Evolutionary conservation across 1,140 invertebrate species (phyloP).

Genomic region (Vanessa tameamea): DNA sequence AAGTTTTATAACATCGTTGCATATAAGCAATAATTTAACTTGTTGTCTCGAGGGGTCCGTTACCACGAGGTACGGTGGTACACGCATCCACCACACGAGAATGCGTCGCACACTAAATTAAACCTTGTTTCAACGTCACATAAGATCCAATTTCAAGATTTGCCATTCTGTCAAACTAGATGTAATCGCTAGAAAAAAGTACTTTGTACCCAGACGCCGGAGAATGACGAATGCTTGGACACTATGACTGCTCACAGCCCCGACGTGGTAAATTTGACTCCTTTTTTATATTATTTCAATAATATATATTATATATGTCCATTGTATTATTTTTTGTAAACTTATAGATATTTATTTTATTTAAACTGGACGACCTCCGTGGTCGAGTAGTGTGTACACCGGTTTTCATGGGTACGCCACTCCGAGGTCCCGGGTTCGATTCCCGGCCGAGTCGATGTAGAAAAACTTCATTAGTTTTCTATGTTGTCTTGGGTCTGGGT

Average conservation of each 20-base stretch:
- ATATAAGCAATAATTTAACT: constrained; percentile 36
- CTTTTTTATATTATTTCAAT: constrained; percentile 43
- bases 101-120: constrained; percentile 56
- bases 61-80: constrained; percentile 60
- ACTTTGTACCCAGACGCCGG: constrained; percentile 56
- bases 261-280: constrained; percentile 64
- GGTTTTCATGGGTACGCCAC: no score
- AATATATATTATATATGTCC: not conserved
- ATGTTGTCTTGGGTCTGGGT: no score
- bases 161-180: constrained; percentile 73
- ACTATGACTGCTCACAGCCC: constrained; percentile 56
- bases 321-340: no score
- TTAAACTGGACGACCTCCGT: no score
- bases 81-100: constrained; percentile 58
- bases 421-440: no score
- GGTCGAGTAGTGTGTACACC: no score
- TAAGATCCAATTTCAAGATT: constrained; percentile 65
- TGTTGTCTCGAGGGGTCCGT: constrained; percentile 52
- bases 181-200: constrained; percentile 63
- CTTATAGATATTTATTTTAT: no score
- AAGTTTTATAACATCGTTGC: constrained; percentile 41
- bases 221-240: constrained; percentile 76
- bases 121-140: constrained; percentile 48
- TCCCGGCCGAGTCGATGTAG: no score
- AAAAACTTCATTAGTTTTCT: no score